phyloP scores from a whole-genome alignment of 1,140 invertebrate genomes.

The Goniozus legneri region DNA sequence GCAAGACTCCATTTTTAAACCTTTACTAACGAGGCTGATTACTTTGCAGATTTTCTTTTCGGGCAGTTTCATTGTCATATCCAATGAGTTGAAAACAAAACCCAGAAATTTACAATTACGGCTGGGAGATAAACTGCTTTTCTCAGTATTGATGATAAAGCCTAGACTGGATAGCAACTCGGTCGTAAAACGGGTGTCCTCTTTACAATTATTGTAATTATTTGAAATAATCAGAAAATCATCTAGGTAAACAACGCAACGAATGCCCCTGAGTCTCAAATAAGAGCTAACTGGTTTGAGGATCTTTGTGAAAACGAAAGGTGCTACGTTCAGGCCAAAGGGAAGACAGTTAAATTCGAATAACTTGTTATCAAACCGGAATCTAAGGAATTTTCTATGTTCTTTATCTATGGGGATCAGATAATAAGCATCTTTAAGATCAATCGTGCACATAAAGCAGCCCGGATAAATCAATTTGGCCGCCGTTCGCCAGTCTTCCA shows the following conservation, averaged over 20 bases:
- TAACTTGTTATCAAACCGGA: conserved; percentile 10
- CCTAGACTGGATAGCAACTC: conserved; percentile 18
- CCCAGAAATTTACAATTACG: conserved; percentile 20
- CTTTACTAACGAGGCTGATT: not conserved
- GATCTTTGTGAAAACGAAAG: conserved; percentile 17
- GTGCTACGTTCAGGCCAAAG: conserved; percentile 1
- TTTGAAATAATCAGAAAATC: conserved; percentile 12
- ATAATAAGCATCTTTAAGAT: conserved; percentile 18
- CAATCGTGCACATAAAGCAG: conserved; percentile 10
- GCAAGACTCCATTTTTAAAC: conserved; percentile 3
- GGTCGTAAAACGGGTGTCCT: conserved; percentile 1
- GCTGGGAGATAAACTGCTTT: conserved; percentile 13
- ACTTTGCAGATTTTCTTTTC: conserved; percentile 5
- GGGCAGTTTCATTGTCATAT: conserved; percentile 2
- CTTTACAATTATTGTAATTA: conserved; percentile 3
- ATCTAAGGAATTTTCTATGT: conserved; percentile 11
- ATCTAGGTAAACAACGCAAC: conserved; percentile 13
- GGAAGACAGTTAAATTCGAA: conserved; percentile 16
- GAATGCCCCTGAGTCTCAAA: conserved; percentile 4
- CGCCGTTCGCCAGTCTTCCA: conserved; percentile 14
- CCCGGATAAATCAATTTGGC: conserved; percentile 2
- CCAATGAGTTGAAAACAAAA: conserved; percentile 13
- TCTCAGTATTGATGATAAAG: conserved; percentile 24
- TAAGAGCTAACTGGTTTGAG: conserved; percentile 11
- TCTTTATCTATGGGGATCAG: conserved; percentile 10